Percentiles rank a stretch among this genome's conserved stretches.
These are phyloP conservation scores for Mamestra configurata DNA, from an alignment of 1,140 invertebrate genomes.

Conservation along the genomic window DNA sequence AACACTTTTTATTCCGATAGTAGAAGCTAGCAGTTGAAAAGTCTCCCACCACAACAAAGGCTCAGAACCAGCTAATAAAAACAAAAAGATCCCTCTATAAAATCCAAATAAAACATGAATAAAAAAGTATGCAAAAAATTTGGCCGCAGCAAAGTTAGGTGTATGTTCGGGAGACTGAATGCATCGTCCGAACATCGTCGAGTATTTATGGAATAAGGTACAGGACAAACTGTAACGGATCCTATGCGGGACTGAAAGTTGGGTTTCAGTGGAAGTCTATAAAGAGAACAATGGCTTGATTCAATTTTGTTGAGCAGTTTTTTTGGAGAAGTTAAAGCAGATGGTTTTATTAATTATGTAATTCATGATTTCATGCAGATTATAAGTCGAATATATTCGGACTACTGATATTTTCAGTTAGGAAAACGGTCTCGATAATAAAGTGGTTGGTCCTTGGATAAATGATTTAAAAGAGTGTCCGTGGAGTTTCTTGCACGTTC, in stretches of 20 bases:
- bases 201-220: slow-evolving; percentile 32
- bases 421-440: too few species aligned
- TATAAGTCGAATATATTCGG: too few species aligned
- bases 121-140: slow-evolving; percentile 23
- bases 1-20: too few species aligned
- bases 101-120: too few species aligned
- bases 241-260: slow-evolving; percentile 10
- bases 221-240: not conserved
- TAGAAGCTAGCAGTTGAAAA: too few species aligned
- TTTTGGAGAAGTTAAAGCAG: not conserved
- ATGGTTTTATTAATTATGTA: not conserved
- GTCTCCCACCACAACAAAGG: not conserved
- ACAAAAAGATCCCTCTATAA: not conserved
- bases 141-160: not conserved
- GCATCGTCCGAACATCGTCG: not conserved
- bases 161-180: not conserved
- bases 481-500: too few species aligned
- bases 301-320: not conserved
- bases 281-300: not conserved
- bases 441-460: too few species aligned
- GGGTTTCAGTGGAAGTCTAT: not conserved
- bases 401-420: too few species aligned
- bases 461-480: too few species aligned
- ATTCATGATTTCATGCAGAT: too few species aligned
- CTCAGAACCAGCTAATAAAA: not conserved